A percentile compares a stretch with the other conserved stretches of the same genome.
phyloP scores from a whole-genome alignment of 2,888 invertebrate genomes.

The Drosophila borealis region DNA sequence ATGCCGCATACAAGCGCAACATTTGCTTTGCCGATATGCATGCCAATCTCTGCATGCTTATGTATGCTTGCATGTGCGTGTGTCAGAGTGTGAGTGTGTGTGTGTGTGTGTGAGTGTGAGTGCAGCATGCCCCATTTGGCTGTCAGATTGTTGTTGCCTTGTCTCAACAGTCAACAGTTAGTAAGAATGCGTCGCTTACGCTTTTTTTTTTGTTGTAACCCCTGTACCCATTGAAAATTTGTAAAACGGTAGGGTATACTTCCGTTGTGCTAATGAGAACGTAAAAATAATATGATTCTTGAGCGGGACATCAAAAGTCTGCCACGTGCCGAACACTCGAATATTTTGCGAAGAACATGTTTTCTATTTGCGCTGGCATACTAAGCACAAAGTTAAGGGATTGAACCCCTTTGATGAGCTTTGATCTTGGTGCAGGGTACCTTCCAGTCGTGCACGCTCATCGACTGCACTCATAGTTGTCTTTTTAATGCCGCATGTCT shows the following conservation, averaged over 20 bases:
- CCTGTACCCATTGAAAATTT: neutral
- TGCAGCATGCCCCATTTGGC: constrained; percentile 60
- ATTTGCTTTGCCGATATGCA: constrained; percentile 65
- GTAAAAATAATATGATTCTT: too few species aligned
- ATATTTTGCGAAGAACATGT: too few species aligned
- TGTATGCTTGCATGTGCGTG: neutral
- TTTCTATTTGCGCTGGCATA: too few species aligned
- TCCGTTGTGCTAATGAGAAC: neutral
- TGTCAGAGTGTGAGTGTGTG: constrained; percentile 18
- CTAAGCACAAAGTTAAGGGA: neutral
- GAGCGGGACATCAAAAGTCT: too few species aligned
- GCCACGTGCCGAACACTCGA: too few species aligned
- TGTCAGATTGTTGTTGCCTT: constrained; percentile 37
- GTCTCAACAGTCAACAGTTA: constrained; percentile 34
- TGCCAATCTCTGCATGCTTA: constrained; percentile 34
- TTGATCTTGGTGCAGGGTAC: neutral
- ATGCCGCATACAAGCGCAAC: constrained; percentile 48
- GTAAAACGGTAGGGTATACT: neutral
- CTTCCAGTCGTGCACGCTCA: neutral
- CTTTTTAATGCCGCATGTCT: constrained; percentile 28
- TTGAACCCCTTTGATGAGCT: neutral
- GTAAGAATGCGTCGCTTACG: constrained; percentile 45
- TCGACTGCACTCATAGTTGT: neutral
- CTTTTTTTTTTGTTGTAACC: constrained; percentile 14
- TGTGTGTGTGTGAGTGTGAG: constrained; percentile 27